A percentile compares a stretch with the other conserved stretches of the same genome.
Conservation (phyloP, 2,888 invertebrate genomes). For the Monopis laevigella region DNA sequence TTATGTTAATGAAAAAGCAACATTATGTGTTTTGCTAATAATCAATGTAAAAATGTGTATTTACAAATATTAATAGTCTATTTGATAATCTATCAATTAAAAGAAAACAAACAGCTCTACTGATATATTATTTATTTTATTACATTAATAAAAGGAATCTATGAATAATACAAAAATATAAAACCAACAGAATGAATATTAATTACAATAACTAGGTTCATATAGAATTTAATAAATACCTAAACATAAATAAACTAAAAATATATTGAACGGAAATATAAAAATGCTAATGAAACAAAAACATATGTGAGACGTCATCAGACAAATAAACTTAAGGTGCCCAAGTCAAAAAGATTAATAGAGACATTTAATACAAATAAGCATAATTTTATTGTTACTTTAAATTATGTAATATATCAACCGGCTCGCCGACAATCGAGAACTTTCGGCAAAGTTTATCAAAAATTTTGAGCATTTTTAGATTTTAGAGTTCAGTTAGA, state of each 20-base stretch:
- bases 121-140: too few species aligned
- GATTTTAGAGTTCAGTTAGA: too few species aligned
- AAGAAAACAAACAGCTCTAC: too few species aligned
- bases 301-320: slow-evolving; percentile 34
- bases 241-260: background rate
- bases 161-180: background rate
- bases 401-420: slow-evolving; percentile 25
- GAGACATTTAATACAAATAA: slow-evolving; percentile 54
- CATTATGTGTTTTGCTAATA: too few species aligned
- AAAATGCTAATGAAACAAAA: slow-evolving; percentile 43
- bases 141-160: too few species aligned
- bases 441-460: slow-evolving; percentile 26
- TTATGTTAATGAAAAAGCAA: too few species aligned
- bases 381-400: slow-evolving; percentile 38
- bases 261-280: slow-evolving; percentile 32
- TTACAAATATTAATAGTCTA: too few species aligned
- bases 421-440: slow-evolving; percentile 23
- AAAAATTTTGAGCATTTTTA: too few species aligned
- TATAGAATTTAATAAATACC: background rate
- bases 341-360: slow-evolving; percentile 47
- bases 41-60: too few species aligned
- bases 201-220: too few species aligned
- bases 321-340: slow-evolving; percentile 28
- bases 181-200: background rate
- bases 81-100: too few species aligned